Base-by-base conservation (phyloP, 2,888 invertebrate species). In the Thyatira batis region DNA sequence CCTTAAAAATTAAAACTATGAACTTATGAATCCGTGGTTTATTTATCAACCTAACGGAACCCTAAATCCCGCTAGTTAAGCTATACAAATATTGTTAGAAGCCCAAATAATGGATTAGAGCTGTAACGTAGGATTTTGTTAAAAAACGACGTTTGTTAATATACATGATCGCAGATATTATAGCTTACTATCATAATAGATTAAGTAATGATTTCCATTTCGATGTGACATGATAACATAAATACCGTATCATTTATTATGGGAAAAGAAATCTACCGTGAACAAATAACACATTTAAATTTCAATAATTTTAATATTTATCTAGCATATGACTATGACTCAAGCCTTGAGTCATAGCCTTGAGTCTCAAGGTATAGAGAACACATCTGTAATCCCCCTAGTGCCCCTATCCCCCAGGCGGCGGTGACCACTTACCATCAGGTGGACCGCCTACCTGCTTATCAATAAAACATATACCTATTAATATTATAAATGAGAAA, bases 51-150 rank as follows among this genome's bases (percentile, higher is more conserved):
- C 8, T 28, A n/a, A 3, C 4, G 50, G 75, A 67, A 60, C 76
- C 64, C 80, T 63, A 67, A 73, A 58, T 28, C 52, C 67, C 67
- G 74, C 69, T 63, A 67, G 67, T 66, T 66, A 71, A 75, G 72
- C 67, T 71, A 71, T 59, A 77, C 71, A 78, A 73, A 76, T 69
- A 73, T 71, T 75, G 69, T 65, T 67, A 71, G 61, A 59, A 49
- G 23, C 17, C 17, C 17, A 39, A 3, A 39, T 13, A 17, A 33
- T 63, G 71, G 79, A 74, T 81, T 76, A 78, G 60, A 62, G 68
- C 60, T 63, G 71, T 80, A 70, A 73, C 67, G 64, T 71, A 66
- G 73, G 71, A 73, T 76, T 70, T 65, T 64, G 60, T 57, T 56
- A 61, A 52, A 54, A 45, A 50, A 58, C 49, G 49, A 51, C 59